Base-by-base conservation (phyloP, 2,888 invertebrate genomes). In the Pteria penguin region DNA sequence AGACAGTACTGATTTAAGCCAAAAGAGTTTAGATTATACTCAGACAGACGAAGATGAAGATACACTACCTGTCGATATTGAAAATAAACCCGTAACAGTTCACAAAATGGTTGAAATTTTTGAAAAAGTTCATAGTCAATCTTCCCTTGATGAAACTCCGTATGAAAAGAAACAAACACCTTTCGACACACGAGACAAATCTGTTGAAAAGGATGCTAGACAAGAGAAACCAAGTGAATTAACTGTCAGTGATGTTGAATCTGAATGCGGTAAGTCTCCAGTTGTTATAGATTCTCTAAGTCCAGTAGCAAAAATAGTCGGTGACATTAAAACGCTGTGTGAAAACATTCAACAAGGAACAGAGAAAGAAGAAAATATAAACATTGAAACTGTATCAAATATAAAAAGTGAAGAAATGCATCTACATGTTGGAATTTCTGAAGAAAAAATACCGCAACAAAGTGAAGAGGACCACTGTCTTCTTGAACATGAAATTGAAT, bases 321-420 rank as follows among this genome's bases (percentile, higher is more conserved):
- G 82, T 63, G 82, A 83, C 63, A 84, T 84, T 65, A 83, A 84
- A 74, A 72, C 80, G 11, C 77, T 76, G 65, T 82, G 79, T 71
- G 83, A 84, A 36, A 77, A 75, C 69, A 82, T 83, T 54, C 73
- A 84, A 26, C 74, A 81, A 76, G 63, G 63, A 36, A 74, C 78
- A 24, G 22, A 55, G 32, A 74, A 76, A 32, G 76, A 76, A 67
- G n/a, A n/a, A n/a, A n/a, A n/a, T n/a, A n/a, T n/a, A n/a, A n/a
- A n/a, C n/a, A n/a, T n/a, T n/a, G n/a, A n/a, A n/a, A n/a, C n/a
- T n/a, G n/a, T n/a, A n/a, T n/a, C n/a, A n/a, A n/a, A n/a, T n/a
- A n/a, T n/a, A n/a, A n/a, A n/a, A n/a, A n/a, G n/a, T n/a, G n/a
- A n/a, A 24, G 26, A 31, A 60, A 72, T 71, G 58, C 71, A 63